Conservation (phyloP, 1,140 invertebrate species). For the Drosophila punjabiensis region DNA sequence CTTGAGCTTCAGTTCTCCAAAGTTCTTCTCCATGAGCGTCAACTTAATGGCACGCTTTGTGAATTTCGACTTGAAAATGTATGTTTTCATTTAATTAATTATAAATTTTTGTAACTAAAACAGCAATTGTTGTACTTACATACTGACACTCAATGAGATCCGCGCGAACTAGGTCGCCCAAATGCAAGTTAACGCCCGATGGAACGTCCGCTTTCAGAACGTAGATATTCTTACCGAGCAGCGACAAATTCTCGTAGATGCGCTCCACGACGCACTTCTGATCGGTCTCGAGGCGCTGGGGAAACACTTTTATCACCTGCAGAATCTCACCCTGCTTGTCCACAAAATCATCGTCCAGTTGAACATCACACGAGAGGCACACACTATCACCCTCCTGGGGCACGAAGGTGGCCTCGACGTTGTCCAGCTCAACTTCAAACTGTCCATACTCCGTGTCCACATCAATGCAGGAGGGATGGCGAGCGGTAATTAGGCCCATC, state of each 20-base stretch:
- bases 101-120: not conserved
- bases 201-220: slow-evolving; percentile 62
- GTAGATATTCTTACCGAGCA: slow-evolving; percentile 44
- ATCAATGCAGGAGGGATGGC: slow-evolving; percentile 85
- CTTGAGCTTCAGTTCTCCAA: slow-evolving; percentile 33
- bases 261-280: slow-evolving; percentile 54
- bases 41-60: slow-evolving; percentile 70
- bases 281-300: slow-evolving; percentile 45
- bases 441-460: slow-evolving; percentile 86
- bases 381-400: slow-evolving; percentile 79
- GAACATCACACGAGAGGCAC: slow-evolving; percentile 62
- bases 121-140: slow-evolving; percentile 38
- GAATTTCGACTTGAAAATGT: slow-evolving; percentile 41
- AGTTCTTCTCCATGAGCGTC: slow-evolving; percentile 54
- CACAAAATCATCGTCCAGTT: slow-evolving; percentile 62
- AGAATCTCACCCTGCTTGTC: slow-evolving; percentile 75
- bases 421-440: slow-evolving; percentile 86
- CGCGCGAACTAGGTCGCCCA: slow-evolving; percentile 64
- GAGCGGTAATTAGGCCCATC: slow-evolving; percentile 86
- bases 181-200: slow-evolving; percentile 19
- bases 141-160: slow-evolving; percentile 75
- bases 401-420: slow-evolving; percentile 86
- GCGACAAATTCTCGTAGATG: slow-evolving; percentile 42
- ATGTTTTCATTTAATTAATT: not conserved
- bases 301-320: slow-evolving; percentile 56